Evolutionary conservation across 2,888 invertebrate genomes (phyloP), one percentile per base, ranked within the genome.

Genomic region (Napeogenes inachia): DNA sequence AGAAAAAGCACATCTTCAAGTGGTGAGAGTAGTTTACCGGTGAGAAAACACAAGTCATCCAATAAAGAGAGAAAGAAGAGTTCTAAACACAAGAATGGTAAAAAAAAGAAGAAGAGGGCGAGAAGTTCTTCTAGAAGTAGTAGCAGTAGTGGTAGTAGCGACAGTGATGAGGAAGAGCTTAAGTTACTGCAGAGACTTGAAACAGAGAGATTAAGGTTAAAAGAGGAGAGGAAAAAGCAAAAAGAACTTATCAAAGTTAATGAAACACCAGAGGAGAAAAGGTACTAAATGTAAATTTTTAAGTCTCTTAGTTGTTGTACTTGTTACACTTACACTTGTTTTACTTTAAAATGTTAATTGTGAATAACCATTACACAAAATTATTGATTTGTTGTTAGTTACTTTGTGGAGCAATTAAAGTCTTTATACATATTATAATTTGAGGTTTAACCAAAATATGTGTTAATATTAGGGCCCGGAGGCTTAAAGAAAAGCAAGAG

Each of bases 211-310:
- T 71, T 93, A 13, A 91, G 93, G 58, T 89, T 93, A 47, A 84
- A 92, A 8, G 92, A 95, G 38, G 94, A 95, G 56, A 92, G 92
- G 59, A 92, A 91, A 64, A 92, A 92, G 2, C 91, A 93, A 62
- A 97, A 97, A 72, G 96, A 96, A 71, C 74, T 93, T 59, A 78
- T 94, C 77, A 99, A 99, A 84, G 94, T 96, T 0, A 94, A 94
- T 60, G 99, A 99, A 89, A 98, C 98, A 0, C 96, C 99, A 0
- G 99, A 98, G 82, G 98, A 99, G 80, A 99, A 99, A 80, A 91
- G 93, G 91, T 89, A 69, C 35, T 50, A 12, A n/a, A 30, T 50
- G 21, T 21, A 21, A 21, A 5, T 3, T 21, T 8, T 3, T 5
- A 50, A 50, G 21, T 5, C 35, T 5, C 35, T 35, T 35, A 4